These are phyloP conservation scores for Frankliniella intonsa DNA, from an alignment of 2,888 invertebrate species.

Conservation along the genomic window DNA sequence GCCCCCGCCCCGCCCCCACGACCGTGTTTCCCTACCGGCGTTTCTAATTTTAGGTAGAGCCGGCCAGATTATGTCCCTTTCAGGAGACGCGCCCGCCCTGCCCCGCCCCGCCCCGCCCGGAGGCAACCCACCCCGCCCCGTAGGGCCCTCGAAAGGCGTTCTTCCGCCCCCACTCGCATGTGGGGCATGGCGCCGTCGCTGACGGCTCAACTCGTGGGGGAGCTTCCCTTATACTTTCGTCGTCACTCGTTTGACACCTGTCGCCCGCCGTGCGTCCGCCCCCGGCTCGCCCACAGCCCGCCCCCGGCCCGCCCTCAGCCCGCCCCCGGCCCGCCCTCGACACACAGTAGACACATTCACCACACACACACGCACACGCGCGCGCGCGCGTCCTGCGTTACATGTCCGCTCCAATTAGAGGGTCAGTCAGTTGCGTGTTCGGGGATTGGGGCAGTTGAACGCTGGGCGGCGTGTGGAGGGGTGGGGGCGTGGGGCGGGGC, in stretches of 20 bases:
- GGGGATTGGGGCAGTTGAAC: background rate
- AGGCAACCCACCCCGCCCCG: too few relatives aligned
- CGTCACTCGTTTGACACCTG: too few relatives aligned
- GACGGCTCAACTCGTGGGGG: too few relatives aligned
- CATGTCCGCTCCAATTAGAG: background rate
- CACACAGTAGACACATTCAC: too few relatives aligned
- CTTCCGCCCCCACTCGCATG: too few relatives aligned
- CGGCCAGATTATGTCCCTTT: background rate
- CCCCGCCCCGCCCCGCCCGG: background rate
- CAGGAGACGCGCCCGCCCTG: background rate
- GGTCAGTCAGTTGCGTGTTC: background rate
- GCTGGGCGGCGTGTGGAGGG: background rate
- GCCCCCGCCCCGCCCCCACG: background rate
- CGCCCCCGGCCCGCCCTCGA: too few relatives aligned
- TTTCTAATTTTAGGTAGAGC: constrained; percentile 7
- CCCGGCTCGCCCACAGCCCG: too few relatives aligned
- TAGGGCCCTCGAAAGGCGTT: too few relatives aligned
- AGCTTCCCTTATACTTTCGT: too few relatives aligned
- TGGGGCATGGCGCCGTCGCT: too few relatives aligned
- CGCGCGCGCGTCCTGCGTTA: background rate
- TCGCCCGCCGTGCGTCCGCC: too few relatives aligned
- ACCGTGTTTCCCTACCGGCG: background rate
- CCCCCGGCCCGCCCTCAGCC: too few relatives aligned
- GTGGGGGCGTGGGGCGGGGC: background rate
- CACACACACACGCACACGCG: background rate